phyloP scores from a whole-genome alignment of 2,797 vertebrate species.

The Tragopan temminckii region DNA sequence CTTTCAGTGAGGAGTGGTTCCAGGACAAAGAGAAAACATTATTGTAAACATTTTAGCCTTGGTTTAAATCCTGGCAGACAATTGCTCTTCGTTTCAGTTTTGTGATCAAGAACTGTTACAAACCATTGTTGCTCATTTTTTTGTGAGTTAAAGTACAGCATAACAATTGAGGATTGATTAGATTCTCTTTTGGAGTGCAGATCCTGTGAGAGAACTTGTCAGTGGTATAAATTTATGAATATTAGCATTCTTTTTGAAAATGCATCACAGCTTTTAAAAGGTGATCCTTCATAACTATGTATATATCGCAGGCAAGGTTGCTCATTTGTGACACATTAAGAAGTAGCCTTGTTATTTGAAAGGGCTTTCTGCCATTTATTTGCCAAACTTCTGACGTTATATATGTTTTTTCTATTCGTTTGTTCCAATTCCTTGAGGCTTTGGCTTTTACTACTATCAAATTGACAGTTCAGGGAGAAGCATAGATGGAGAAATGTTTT shows the following conservation, averaged over 20 bases:
- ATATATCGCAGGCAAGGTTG: neutral
- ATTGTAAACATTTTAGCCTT: neutral
- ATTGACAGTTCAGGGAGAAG: neutral
- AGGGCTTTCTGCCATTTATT: neutral
- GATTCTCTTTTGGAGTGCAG: neutral
- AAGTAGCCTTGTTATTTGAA: neutral
- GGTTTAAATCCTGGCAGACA: neutral
- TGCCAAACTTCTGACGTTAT: neutral
- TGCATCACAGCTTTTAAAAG: neutral
- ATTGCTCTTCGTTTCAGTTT: neutral
- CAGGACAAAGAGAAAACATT: neutral
- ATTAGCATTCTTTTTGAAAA: neutral
- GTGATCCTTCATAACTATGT: neutral
- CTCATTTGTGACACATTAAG: neutral
- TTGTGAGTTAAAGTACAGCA: neutral
- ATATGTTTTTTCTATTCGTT: neutral
- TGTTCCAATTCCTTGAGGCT: neutral
- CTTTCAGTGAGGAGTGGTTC: neutral
- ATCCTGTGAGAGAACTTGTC: neutral
- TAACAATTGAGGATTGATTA: neutral
- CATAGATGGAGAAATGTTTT: neutral
- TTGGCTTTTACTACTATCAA: neutral
- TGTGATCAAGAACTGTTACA: neutral
- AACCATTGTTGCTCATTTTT: neutral
- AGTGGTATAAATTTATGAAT: neutral